phyloP scores from a whole-genome alignment of 1,140 invertebrate genomes.

The Lepidurus packardi region DNA sequence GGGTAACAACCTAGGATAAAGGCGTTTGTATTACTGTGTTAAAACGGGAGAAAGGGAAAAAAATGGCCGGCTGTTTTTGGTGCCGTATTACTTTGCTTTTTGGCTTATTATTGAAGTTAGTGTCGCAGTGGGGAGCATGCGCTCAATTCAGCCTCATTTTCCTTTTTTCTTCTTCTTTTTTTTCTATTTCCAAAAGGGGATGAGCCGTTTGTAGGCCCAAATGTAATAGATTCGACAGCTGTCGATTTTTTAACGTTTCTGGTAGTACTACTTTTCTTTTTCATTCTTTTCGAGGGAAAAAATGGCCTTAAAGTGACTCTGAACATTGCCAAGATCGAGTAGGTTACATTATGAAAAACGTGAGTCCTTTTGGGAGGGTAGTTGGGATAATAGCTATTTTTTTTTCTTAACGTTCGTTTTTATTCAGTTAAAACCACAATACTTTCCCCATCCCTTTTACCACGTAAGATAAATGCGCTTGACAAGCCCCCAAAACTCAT shows the following conservation, averaged over 20 bases:
- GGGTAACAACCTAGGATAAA: no score
- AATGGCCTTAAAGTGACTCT: constrained; percentile 1
- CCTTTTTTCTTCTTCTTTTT: neutral
- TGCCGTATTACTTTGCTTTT: neutral
- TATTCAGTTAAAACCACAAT: no score
- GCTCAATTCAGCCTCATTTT: neutral
- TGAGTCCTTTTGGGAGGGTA: neutral
- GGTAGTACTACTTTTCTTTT: neutral
- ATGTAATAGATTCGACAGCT: constrained; percentile 9
- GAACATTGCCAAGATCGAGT: neutral
- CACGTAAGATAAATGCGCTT: no score
- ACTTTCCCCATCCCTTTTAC: no score
- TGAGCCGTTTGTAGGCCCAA: neutral
- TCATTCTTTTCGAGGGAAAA: neutral
- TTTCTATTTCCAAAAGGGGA: neutral
- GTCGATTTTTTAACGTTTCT: constrained; percentile 8
- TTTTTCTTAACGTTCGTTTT: neutral
- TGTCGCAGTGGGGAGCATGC: neutral
- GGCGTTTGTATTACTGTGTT: no score
- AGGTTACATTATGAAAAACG: neutral
- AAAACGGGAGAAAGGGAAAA: no score
- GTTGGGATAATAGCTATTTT: neutral
- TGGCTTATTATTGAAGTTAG: neutral
- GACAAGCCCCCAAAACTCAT: no score
- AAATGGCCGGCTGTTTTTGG: neutral